Evolutionary conservation across 2,888 invertebrate genomes (phyloP).

Genomic region (Aporophyla nigra): DNA sequence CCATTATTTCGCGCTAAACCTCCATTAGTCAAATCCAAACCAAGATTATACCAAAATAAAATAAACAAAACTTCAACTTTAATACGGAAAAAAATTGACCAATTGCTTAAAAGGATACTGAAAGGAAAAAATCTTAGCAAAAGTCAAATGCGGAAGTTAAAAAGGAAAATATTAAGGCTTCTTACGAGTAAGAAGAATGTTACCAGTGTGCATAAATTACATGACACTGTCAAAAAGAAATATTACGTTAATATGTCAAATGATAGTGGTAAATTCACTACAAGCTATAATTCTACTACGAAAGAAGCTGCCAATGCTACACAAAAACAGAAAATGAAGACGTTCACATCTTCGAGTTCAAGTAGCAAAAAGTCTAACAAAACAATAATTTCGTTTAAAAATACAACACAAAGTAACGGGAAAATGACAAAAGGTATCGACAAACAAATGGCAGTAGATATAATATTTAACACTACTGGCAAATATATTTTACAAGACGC

Average conservation of each 20-base stretch:
- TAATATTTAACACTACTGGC: constrained; percentile 10
- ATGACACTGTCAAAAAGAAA: neutral
- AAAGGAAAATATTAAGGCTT: constrained; percentile 19
- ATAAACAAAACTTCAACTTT: constrained; percentile 1
- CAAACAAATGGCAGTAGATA: neutral
- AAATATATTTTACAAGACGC: neutral
- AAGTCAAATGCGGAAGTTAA: constrained; percentile 23
- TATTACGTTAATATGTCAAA: neutral
- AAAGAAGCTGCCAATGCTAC: neutral
- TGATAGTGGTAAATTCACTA: neutral
- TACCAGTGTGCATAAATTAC: neutral
- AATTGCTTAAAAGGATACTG: constrained; percentile 16
- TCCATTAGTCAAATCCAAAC: neutral
- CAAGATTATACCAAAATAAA: constrained; percentile 6
- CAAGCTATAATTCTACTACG: neutral
- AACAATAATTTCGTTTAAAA: neutral
- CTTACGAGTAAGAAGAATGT: constrained; percentile 9
- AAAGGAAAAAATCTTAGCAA: constrained; percentile 24
- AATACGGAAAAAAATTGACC: neutral
- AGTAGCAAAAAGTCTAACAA: neutral
- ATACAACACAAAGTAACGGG: neutral
- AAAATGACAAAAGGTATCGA: neutral
- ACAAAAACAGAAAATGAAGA: neutral
- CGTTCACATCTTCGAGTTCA: neutral
- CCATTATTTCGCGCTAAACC: neutral